These are phyloP conservation scores for Macrotus californicus DNA, from an alignment of 2,113 vertebrate species.

Conservation along the genomic window DNA sequence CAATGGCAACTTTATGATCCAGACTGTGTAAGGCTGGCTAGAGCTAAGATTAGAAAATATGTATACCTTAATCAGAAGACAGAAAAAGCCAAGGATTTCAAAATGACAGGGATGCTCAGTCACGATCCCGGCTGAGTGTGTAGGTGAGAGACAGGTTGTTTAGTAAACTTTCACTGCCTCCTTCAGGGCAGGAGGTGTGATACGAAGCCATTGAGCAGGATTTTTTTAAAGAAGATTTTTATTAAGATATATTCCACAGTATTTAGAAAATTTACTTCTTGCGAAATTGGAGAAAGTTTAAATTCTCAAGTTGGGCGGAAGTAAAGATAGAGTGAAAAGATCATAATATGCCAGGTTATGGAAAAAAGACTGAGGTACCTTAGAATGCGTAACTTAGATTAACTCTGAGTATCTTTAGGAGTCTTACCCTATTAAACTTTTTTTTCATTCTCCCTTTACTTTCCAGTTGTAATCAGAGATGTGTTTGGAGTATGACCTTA, in stretches of 20 bases:
- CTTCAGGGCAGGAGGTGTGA: not conserved
- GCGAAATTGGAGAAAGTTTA: conserved; percentile 26
- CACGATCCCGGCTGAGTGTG: not conserved
- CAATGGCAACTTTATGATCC: conserved; percentile 6
- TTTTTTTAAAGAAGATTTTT: not conserved
- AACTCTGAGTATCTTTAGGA: not conserved
- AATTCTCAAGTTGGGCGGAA: conserved; percentile 7
- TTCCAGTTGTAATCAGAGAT: not conserved
- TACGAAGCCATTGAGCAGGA: not conserved
- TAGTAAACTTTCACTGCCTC: not conserved
- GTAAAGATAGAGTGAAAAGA: not conserved
- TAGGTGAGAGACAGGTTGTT: not conserved
- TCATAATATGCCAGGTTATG: not conserved
- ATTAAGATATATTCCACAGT: not conserved
- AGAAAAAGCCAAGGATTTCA: not conserved
- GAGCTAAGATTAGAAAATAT: not conserved
- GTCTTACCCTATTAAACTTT: not conserved
- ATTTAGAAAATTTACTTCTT: conserved; percentile 14
- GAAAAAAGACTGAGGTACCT: not conserved
- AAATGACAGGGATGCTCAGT: not conserved
- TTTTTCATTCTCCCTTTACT: not conserved
- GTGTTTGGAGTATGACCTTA: conserved; percentile 10
- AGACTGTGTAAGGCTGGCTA: not conserved
- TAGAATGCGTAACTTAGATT: not conserved
- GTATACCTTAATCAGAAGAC: not conserved